Conservation (phyloP, 2,797 vertebrate species). For the Acropternis orthonyx region DNA sequence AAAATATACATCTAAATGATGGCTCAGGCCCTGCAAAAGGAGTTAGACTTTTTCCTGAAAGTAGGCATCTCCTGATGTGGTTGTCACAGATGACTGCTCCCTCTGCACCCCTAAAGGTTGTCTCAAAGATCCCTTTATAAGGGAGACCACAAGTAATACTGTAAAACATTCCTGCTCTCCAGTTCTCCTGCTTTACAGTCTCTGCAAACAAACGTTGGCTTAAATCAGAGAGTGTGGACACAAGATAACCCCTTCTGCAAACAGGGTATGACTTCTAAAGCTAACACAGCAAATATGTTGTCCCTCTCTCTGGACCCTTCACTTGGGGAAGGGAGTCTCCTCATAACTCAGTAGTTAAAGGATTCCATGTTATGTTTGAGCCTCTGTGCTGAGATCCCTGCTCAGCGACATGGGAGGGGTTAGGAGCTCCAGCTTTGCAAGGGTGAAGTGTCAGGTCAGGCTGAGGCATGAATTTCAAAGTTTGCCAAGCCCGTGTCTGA, state of each 20-base stretch:
- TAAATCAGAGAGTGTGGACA: conserved; percentile 66
- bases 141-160: conserved; percentile 8
- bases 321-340: not conserved
- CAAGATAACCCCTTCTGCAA: conserved; percentile 72
- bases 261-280: conserved; percentile 57
- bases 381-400: conserved; percentile 10
- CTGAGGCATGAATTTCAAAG: conserved; percentile 54
- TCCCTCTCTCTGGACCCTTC: conserved; percentile 12
- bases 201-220: conserved; percentile 60
- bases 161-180: conserved; percentile 35
- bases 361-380: conserved; percentile 65
- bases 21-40: not conserved
- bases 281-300: conserved; percentile 58
- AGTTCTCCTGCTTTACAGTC: conserved; percentile 30
- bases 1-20: not conserved
- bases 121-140: conserved; percentile 43
- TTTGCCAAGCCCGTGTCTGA: conserved; percentile 62
- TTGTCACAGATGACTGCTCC: conserved; percentile 18
- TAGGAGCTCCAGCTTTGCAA: not conserved
- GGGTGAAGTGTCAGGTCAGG: conserved; percentile 48
- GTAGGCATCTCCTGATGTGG: conserved; percentile 34
- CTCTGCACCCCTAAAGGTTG: not conserved
- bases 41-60: conserved; percentile 1
- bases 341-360: conserved; percentile 58
- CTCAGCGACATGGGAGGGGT: conserved; percentile 11